Evolutionary conservation across 2,797 vertebrate species (phyloP).

Genomic region (Syngnathus acus): DNA sequence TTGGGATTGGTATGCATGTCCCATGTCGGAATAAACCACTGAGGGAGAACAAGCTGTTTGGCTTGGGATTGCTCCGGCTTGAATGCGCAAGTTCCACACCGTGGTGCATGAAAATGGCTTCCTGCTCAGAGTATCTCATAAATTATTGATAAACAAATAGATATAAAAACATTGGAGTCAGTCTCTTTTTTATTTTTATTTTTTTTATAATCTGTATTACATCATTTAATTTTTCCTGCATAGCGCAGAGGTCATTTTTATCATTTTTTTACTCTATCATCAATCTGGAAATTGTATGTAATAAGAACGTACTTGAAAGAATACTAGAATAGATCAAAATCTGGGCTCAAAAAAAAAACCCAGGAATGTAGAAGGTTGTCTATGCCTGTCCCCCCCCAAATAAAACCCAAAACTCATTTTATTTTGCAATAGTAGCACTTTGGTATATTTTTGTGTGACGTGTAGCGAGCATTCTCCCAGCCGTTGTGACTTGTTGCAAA

Average conservation of each 20-base stretch:
- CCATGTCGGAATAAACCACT: conserved; percentile 38
- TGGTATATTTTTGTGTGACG: not conserved
- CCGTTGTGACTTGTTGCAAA: not conserved
- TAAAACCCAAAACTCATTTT: too few relatives aligned
- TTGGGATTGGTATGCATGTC: conserved; percentile 33
- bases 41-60: conserved; percentile 39
- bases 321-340: too few relatives aligned
- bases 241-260: too few relatives aligned
- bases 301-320: too few relatives aligned
- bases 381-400: too few relatives aligned
- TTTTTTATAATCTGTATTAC: not conserved
- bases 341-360: too few relatives aligned
- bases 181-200: not conserved
- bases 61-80: conserved; percentile 18
- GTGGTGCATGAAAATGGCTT: not conserved
- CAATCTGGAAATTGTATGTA: too few relatives aligned
- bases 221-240: too few relatives aligned
- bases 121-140: not conserved
- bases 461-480: not conserved
- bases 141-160: too few relatives aligned
- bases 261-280: too few relatives aligned
- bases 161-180: not conserved
- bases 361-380: too few relatives aligned
- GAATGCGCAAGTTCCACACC: conserved; percentile 21
- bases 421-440: not conserved